Evolutionary conservation across 1,140 invertebrate genomes (phyloP).

Genomic region (Ylistrum balloti): DNA sequence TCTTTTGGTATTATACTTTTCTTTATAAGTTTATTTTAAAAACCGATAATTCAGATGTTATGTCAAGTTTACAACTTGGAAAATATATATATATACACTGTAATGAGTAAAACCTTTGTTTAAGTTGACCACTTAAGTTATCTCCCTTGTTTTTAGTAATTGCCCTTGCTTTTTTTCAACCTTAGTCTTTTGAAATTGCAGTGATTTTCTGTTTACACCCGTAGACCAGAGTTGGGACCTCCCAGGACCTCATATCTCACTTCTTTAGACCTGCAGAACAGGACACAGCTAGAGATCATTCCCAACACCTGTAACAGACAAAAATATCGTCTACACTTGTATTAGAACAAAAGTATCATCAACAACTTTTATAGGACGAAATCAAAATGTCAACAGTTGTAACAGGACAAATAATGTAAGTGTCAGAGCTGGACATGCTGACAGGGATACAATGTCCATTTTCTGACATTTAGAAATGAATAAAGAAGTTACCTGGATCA

Average conservation of each 20-base stretch:
- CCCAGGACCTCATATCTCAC: slow-evolving; percentile 74
- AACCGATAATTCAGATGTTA: background rate
- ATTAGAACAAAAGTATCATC: background rate
- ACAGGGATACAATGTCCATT: too few species aligned
- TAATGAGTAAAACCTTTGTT: background rate
- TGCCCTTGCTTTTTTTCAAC: background rate
- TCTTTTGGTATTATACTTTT: too few species aligned
- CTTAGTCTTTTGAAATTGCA: too few species aligned
- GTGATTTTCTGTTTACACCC: too few species aligned
- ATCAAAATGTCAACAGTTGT: background rate
- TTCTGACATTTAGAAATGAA: background rate
- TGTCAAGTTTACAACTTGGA: background rate
- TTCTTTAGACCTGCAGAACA: slow-evolving; percentile 77
- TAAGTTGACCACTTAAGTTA: background rate
- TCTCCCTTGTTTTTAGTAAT: background rate
- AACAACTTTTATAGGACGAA: too few species aligned
- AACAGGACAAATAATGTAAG: too few species aligned
- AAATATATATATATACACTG: too few species aligned
- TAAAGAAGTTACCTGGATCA: slow-evolving; percentile 73
- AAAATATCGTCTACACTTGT: background rate
- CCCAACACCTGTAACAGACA: slow-evolving; percentile 77
- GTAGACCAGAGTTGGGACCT: slow-evolving; percentile 70
- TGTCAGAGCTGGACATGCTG: too few species aligned
- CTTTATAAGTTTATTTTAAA: too few species aligned
- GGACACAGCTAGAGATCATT: slow-evolving; percentile 77